phyloP scores from a whole-genome alignment of 2,888 invertebrate genomes.

The Unio delphinus region DNA sequence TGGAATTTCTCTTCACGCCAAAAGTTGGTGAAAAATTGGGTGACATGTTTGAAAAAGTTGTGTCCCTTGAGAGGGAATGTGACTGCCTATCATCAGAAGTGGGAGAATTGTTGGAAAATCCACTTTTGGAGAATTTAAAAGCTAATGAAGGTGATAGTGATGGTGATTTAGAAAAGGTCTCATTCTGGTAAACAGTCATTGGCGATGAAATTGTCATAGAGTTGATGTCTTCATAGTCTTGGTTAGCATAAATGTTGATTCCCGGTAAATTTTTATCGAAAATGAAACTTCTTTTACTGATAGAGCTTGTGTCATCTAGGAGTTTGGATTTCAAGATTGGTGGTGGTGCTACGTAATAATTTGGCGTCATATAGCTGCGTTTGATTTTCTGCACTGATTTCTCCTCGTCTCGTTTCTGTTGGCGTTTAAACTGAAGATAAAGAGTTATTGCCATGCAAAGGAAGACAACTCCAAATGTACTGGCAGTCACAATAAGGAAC shows the following conservation, averaged over 20 bases:
- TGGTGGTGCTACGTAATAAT: constrained; percentile 53
- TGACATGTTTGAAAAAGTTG: constrained; percentile 22
- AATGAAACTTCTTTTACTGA: constrained; percentile 37
- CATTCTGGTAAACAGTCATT: constrained; percentile 18
- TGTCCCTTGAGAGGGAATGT: constrained; percentile 14
- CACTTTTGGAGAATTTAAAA: constrained; percentile 25
- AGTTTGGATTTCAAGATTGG: constrained; percentile 45
- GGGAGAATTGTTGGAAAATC: constrained; percentile 15
- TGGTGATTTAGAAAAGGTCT: constrained; percentile 17
- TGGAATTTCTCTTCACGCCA: constrained; percentile 17
- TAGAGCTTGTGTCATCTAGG: constrained; percentile 31
- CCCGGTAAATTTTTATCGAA: constrained; percentile 31
- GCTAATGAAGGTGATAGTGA: constrained; percentile 6
- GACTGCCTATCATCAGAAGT: constrained; percentile 26
- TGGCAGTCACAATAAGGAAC: constrained; percentile 60
- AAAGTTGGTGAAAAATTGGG: constrained; percentile 19
- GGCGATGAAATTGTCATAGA: constrained; percentile 3
- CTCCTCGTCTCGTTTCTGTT: constrained; percentile 50
- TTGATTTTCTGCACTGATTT: constrained; percentile 35
- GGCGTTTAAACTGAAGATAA: constrained; percentile 57
- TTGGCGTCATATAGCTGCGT: constrained; percentile 50
- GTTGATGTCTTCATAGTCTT: constrained; percentile 59
- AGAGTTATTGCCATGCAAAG: constrained; percentile 59
- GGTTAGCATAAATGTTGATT: constrained; percentile 46
- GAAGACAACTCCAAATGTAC: constrained; percentile 61